Evolutionary conservation across 2,888 invertebrate species (phyloP), one percentile per base, ranked within the genome.

Genomic region (Pammene aurita): DNA sequence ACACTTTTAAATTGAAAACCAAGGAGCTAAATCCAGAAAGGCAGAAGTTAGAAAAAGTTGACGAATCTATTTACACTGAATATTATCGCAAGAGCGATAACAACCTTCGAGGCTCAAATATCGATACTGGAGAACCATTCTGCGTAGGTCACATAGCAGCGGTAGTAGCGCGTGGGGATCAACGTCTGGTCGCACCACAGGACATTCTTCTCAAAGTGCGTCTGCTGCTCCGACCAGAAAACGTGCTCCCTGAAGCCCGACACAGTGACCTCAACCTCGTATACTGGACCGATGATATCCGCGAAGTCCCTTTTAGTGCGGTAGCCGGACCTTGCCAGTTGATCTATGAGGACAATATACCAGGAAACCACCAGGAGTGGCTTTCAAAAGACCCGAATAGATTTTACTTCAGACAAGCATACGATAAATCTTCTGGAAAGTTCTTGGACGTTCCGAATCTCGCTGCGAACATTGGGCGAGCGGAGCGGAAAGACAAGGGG

Each of bases 51-150:
- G 93, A 93, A 63, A 88, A 93, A 74, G 93, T 95, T 0, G 96
- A 97, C 84, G 96, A 96, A 82, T 93, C 94, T n/a, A 81, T 95
- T 42, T 97, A 96, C 80, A 95, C 97, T 0, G 97, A 97, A 84
- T 95, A 94, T 77, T 97, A 97, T 82, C 93, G 97, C 67, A 97
- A 97, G 86, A 94, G 93, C 54, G 93, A 94, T 13, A 95, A 95
- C 72, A 93, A 93, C 73, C 84, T 95, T 26, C 95, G 96, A 75
- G 96, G 96, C 0, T 95, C 95, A 0, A 96, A 96, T 78, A 83
- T 93, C 13, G 94, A 95, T 72, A 95, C 96, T 0, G 95, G 96
- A 0, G 95, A 96, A 72, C 96, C 97, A 0, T 97, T 96, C 84
- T 94, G 95, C 75, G 93, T 97, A 10, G 97, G 94, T 0, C 93